phyloP scores from a whole-genome alignment of 2,888 invertebrate species.

The Xestia rhomboidea region DNA sequence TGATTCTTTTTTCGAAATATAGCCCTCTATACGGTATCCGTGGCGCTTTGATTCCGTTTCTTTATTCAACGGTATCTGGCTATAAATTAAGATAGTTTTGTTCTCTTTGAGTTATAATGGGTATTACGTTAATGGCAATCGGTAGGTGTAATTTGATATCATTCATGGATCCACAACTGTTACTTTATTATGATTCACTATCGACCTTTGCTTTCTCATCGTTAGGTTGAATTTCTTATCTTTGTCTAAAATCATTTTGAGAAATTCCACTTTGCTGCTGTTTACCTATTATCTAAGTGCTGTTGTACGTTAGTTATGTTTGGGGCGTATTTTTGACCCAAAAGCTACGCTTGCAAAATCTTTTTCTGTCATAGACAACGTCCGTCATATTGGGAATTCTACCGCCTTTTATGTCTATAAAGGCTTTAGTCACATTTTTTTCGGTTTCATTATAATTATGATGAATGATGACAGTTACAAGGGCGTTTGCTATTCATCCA shows the following conservation, averaged over 20 bases:
- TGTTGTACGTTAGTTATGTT: background rate
- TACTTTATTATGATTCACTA: conserved; percentile 82
- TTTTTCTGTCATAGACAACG: conserved; percentile 12
- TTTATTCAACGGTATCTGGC: conserved; percentile 88
- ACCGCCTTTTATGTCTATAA: conserved; percentile 41
- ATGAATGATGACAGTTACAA: conserved; percentile 78
- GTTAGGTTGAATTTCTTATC: conserved; percentile 39
- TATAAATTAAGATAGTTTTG: conserved; percentile 89
- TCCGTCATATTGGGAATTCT: conserved; percentile 29
- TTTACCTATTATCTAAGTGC: conserved; percentile 6
- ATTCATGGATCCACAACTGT: conserved; percentile 80
- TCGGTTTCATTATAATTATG: conserved; percentile 78
- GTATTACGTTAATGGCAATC: conserved; percentile 89
- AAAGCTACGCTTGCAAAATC: background rate
- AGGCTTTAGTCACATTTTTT: conserved; percentile 71
- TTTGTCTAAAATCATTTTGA: conserved; percentile 9
- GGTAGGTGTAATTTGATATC: conserved; percentile 90
- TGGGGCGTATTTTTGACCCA: background rate
- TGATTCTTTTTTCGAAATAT: conserved; percentile 75
- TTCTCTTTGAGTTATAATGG: conserved; percentile 89
- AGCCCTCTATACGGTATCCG: conserved; percentile 84
- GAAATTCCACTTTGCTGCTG: background rate
- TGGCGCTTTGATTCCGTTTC: conserved; percentile 89
- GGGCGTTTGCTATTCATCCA: conserved; percentile 75
- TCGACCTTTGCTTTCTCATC: conserved; percentile 72